Percentiles rank a stretch among this genome's conserved stretches.
These are phyloP conservation scores for Macaca mulatta DNA, from an alignment of 2,113 vertebrate species.

Conservation along the genomic window DNA sequence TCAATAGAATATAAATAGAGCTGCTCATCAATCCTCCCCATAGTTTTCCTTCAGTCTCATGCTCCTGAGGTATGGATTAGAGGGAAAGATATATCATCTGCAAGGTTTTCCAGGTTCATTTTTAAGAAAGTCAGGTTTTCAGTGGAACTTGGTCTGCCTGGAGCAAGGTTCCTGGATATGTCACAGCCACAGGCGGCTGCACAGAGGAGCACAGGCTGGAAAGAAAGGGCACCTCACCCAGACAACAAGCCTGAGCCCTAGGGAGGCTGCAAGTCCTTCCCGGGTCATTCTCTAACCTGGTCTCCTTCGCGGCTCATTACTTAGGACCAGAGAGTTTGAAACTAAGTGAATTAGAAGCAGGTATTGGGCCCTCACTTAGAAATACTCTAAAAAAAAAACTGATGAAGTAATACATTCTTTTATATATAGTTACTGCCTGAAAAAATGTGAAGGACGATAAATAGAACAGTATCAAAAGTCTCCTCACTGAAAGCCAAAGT, in stretches of 20 bases:
- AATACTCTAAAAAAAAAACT: background rate
- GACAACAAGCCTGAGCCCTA: background rate
- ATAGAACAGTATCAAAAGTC: background rate
- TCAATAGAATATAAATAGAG: constrained; percentile 58
- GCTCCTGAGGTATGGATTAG: constrained; percentile 51
- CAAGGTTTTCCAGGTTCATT: constrained; percentile 67
- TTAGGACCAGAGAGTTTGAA: constrained; percentile 31
- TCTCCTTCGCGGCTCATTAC: constrained; percentile 69
- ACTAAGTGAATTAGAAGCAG: constrained; percentile 51
- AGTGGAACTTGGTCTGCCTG: background rate
- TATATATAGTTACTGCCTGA: background rate
- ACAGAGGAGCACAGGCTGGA: background rate
- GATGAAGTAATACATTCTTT: background rate
- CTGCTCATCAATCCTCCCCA: constrained; percentile 57
- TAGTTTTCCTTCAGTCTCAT: constrained; percentile 55
- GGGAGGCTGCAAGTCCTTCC: background rate
- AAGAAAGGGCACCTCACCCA: background rate
- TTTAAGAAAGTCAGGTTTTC: constrained; percentile 58
- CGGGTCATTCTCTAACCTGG: constrained; percentile 33
- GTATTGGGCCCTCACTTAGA: background rate
- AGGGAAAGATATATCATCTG: constrained; percentile 57
- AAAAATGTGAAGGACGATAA: background rate
- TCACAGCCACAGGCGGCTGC: background rate
- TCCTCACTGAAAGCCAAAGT: background rate
- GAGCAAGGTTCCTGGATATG: constrained; percentile 32